Evolutionary conservation across 2,888 invertebrate genomes (phyloP).

Genomic region (Chloromyia formosa): DNA sequence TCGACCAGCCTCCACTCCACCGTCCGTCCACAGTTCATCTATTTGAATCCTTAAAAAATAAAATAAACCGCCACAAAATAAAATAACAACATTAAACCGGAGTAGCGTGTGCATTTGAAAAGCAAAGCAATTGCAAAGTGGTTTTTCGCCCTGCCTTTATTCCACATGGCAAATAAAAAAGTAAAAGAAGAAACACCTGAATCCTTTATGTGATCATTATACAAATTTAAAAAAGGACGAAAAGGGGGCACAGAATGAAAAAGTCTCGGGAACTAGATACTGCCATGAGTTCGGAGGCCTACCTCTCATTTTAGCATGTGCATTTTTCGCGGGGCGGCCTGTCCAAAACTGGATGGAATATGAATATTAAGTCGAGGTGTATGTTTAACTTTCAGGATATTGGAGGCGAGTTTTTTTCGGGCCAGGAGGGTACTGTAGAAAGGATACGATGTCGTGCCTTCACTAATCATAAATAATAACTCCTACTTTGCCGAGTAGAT

Average conservation of each 20-base stretch:
- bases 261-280: neutral
- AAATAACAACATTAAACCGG: neutral
- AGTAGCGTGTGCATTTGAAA: constrained; percentile 28
- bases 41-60: neutral
- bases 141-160: neutral
- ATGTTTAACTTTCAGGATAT: too few species aligned
- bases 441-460: constrained; percentile 27
- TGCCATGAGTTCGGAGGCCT: too few species aligned
- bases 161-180: neutral
- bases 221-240: neutral
- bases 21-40: neutral
- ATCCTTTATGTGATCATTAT: constrained; percentile 34
- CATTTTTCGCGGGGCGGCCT: too few species aligned
- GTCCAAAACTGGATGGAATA: neutral
- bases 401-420: neutral
- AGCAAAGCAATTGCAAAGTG: constrained; percentile 32
- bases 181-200: too few species aligned
- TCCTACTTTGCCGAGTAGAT: constrained; percentile 21
- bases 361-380: constrained; percentile 8
- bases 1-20: neutral
- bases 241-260: neutral
- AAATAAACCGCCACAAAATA: too few species aligned
- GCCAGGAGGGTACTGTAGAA: neutral
- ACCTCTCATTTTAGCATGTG: too few species aligned
- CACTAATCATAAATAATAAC: constrained; percentile 37